Conservation (phyloP, 2,888 invertebrate species). For the Sphecodes monilicornis region DNA sequence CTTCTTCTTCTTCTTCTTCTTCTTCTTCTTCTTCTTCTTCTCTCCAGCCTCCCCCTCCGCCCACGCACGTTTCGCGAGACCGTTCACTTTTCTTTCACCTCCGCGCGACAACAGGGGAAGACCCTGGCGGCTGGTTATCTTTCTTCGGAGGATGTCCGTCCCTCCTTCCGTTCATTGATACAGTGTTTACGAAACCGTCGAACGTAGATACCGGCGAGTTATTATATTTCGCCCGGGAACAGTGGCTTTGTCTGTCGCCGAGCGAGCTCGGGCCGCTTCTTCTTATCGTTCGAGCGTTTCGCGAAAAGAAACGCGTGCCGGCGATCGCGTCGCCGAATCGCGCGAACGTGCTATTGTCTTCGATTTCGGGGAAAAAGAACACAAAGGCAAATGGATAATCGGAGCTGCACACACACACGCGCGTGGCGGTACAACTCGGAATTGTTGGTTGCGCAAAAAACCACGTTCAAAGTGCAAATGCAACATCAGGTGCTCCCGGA, state of each 20-base stretch:
- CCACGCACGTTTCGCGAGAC: no score
- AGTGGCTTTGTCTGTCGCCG: slow-evolving; percentile 41
- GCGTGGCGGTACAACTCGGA: not conserved
- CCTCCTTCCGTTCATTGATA: slow-evolving; percentile 42
- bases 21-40: no score
- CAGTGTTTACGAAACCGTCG: slow-evolving; percentile 56
- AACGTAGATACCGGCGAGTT: slow-evolving; percentile 52
- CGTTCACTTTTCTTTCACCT: slow-evolving; percentile 16
- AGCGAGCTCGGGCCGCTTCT: not conserved
- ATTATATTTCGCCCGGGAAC: slow-evolving; percentile 53
- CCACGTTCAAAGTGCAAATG: not conserved
- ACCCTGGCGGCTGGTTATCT: slow-evolving; percentile 6
- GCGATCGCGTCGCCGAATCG: slow-evolving; percentile 3
- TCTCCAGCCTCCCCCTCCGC: not conserved
- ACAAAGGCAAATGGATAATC: not conserved
- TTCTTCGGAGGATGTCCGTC: slow-evolving; percentile 24
- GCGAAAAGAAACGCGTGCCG: slow-evolving; percentile 41
- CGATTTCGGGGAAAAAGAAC: slow-evolving; percentile 1
- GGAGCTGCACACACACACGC: no score
- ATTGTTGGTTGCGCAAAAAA: not conserved
- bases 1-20: no score
- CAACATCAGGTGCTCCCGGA: not conserved
- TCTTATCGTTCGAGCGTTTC: slow-evolving; percentile 45
- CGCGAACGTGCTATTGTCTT: slow-evolving; percentile 7
- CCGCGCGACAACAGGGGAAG: slow-evolving; percentile 27